phyloP scores from a whole-genome alignment of 2,797 vertebrate species.

The Pangasius macronema region DNA sequence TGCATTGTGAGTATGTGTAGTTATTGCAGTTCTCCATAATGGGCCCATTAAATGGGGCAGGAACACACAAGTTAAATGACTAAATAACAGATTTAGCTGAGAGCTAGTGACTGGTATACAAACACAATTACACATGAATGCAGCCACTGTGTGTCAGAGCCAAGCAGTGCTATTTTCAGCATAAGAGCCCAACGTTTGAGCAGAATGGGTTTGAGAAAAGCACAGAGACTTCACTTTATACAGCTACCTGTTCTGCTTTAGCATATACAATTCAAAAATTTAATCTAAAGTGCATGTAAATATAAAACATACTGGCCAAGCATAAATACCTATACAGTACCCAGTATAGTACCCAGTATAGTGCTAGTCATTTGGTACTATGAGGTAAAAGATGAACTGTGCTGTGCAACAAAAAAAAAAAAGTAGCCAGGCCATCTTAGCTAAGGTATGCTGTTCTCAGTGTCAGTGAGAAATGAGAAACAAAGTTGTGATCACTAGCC shows the following conservation, averaged over 20 bases:
- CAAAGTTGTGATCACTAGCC: background rate
- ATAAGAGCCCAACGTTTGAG: background rate
- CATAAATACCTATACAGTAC: background rate
- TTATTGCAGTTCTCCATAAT: background rate
- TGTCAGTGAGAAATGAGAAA: slow-evolving; percentile 2
- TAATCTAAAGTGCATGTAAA: background rate
- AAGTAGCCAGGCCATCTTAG: too few relatives aligned
- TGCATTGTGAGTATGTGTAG: background rate
- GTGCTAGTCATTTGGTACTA: too few relatives aligned
- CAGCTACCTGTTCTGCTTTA: slow-evolving; percentile 20
- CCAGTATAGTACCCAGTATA: background rate
- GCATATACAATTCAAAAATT: background rate
- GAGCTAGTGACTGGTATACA: background rate
- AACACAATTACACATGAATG: slow-evolving; percentile 19
- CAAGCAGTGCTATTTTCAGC: slow-evolving; percentile 2
- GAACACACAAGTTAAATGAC: background rate
- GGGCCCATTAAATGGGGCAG: background rate
- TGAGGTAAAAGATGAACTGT: background rate
- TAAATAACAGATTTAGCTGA: background rate
- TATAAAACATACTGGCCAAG: background rate
- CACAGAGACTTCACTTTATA: background rate
- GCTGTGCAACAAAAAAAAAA: background rate
- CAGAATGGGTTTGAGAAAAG: background rate
- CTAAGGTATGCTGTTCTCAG: background rate
- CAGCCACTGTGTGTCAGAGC: background rate